Evolutionary conservation across 2,888 invertebrate species (phyloP), one percentile per base, ranked within the genome.

Genomic region (Diplazon laetatorius): DNA sequence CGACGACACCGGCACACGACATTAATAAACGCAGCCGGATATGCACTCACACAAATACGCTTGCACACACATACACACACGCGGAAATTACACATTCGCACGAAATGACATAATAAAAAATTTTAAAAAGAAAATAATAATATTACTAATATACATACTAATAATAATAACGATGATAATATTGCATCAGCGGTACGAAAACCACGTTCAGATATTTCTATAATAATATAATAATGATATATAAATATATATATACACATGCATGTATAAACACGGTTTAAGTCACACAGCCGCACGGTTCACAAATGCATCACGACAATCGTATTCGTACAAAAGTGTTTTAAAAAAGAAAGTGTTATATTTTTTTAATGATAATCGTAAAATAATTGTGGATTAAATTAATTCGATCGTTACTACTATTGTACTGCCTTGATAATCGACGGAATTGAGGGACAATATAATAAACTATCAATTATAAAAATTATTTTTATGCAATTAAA

Each of bases 281-380:
- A 88, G 87, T 87, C 85, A 84, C 87, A 84, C 85, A 86, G 88
- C 87, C 88, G 87, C 88, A 85, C 75, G 84, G 85, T 84, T 81
- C 77, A 81, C 78, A 77, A 76, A 74, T 82, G 78, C 77, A 83
- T 77, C 71, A 76, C 76, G 65, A 72, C 62, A 35, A 62, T 73
- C 46, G n/a, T 63, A 25, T 46, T 69, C 44, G 37, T 59, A 52
- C 25, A 71, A 16, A 55, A 39, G 52, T 52, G 65, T 30, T 30
- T 30, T n/a, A n/a, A n/a, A n/a, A n/a, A n/a, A n/a, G n/a, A n/a
- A n/a, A n/a, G n/a, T n/a, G n/a, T n/a, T n/a, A n/a, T n/a, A n/a
- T n/a, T n/a, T n/a, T n/a, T n/a, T n/a, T n/a, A n/a, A 12, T 50
- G 25, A 60, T 46, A 72, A 42, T 6, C 30, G 52, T 52, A 30